Base-by-base conservation (phyloP, 2,113 vertebrate genomes). In the Perccottus glenii region DNA sequence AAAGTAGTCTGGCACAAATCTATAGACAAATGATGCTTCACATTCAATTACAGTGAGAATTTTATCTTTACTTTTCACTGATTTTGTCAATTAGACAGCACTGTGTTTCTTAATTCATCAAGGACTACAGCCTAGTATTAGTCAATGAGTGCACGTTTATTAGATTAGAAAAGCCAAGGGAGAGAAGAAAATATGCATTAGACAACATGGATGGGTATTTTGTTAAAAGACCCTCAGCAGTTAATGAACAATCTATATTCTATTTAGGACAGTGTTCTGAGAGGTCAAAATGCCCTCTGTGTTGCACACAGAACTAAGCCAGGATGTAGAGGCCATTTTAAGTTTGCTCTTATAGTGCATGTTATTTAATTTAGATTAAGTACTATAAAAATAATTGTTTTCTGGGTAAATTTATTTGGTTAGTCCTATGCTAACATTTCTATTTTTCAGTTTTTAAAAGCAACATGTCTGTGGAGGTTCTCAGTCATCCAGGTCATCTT, bases 21-120 rank as follows among this genome's bases (percentile, higher is more conserved):
- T 85, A 88, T 89, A 87, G 87, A 85, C 85, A 87, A 91, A 91
- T 91, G 82, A 87, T 87, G 87, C 85, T 90, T 92, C 89, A 90
- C 86, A 83, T 91, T 89, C 81, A 91, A 91, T 92, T 87, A 87
- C 73, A 84, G 75, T 87, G 85, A 85, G 77, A 80, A 85, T 89
- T 90, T 91, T 85, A 90, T 88, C 84, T 90, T 83, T 71, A 81
- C 83, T 82, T 88, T 83, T 77, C 84, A 84, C 72, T 84, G 82
- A 81, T 85, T 85, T 84, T 83, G 78, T 83, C 87, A 89, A 90
- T 90, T 87, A 90, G 85, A 90, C 82, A 86, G 76, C 74, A 71
- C 62, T 80, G 87, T 78, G 75, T 80, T 86, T 85, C 82, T 81
- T 80, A 81, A 80, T 87, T 82, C 70, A 86, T 85, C 79, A 78